Conservation (phyloP, 2,888 invertebrate genomes). For the Macropis europaea region DNA sequence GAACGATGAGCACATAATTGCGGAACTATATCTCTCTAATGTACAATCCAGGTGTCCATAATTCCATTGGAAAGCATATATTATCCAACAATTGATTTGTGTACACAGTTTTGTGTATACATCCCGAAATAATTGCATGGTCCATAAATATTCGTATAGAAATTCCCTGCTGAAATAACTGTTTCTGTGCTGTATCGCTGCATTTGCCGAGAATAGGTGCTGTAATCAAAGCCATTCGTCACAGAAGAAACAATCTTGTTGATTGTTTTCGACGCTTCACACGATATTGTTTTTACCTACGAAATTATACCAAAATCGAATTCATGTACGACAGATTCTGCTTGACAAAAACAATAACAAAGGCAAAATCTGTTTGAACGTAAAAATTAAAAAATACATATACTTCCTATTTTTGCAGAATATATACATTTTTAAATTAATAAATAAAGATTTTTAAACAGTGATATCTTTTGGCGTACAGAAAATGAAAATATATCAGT, state of each 20-base stretch:
- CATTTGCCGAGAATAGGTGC: conserved; percentile 16
- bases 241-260: not conserved
- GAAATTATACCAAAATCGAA: too few relatives aligned
- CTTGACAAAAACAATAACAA: too few relatives aligned
- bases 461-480: too few relatives aligned
- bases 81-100: conserved; percentile 44
- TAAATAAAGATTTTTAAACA: too few relatives aligned
- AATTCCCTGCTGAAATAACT: conserved; percentile 16
- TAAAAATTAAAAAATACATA: too few relatives aligned
- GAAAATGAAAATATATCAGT: too few relatives aligned
- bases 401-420: too few relatives aligned
- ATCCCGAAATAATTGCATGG: conserved; percentile 21
- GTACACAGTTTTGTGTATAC: conserved; percentile 25
- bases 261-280: not conserved
- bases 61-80: conserved; percentile 23
- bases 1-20: conserved; percentile 22
- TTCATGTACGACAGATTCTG: too few relatives aligned
- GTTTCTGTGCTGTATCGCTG: conserved; percentile 1
- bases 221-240: conserved; percentile 12
- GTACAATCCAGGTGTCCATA: conserved; percentile 27
- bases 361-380: too few relatives aligned
- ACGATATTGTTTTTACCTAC: not conserved
- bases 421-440: too few relatives aligned
- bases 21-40: conserved; percentile 21
- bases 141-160: conserved; percentile 36